Percentiles rank a stretch among this genome's conserved stretches.
Conservation (phyloP, 35 echinoderm and acorn worm genomes). For the Patiria miniata region DNA sequence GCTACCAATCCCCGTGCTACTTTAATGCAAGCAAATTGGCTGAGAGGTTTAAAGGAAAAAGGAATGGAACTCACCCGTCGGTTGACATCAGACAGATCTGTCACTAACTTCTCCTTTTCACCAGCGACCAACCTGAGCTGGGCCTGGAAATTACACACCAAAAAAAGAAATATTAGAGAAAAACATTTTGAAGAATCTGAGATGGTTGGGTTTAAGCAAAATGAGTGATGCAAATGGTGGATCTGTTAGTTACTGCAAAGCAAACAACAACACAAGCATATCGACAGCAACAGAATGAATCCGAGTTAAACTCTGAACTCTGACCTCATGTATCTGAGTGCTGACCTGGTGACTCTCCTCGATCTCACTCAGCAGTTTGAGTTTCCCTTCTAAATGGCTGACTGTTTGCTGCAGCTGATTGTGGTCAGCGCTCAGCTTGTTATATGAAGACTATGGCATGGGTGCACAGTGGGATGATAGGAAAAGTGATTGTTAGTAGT, state of each 20-base stretch:
- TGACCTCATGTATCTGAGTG: slow-evolving; percentile 24
- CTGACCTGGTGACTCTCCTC: not conserved
- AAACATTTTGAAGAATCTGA: no score
- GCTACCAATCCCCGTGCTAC: not conserved
- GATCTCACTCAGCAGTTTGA: slow-evolving; percentile 35
- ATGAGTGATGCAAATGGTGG: no score
- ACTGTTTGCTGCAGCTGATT: slow-evolving; percentile 46
- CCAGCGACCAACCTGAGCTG: slow-evolving; percentile 46
- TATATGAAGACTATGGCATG: slow-evolving; percentile 44
- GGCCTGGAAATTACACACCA: slow-evolving; percentile 17
- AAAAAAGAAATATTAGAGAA: no score
- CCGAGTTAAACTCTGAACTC: not conserved
- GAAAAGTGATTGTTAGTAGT: slow-evolving; percentile 24
- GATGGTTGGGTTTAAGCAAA: no score
- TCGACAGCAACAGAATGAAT: no score
- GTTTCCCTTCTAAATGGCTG: slow-evolving; percentile 58
- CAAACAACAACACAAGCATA: no score
- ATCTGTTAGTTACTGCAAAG: no score
- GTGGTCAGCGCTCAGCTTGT: slow-evolving; percentile 45
- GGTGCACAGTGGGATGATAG: not conserved
- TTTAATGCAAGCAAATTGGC: not conserved
- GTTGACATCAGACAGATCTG: slow-evolving; percentile 61
- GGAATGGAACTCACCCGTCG: slow-evolving; percentile 44
- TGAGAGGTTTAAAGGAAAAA: no score
- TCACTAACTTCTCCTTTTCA: slow-evolving; percentile 42